A percentile compares a stretch with the other conserved stretches of the same genome.
Evolutionary conservation across 2,797 vertebrate genomes (phyloP).

Genomic region (Tenualosa ilisha): DNA sequence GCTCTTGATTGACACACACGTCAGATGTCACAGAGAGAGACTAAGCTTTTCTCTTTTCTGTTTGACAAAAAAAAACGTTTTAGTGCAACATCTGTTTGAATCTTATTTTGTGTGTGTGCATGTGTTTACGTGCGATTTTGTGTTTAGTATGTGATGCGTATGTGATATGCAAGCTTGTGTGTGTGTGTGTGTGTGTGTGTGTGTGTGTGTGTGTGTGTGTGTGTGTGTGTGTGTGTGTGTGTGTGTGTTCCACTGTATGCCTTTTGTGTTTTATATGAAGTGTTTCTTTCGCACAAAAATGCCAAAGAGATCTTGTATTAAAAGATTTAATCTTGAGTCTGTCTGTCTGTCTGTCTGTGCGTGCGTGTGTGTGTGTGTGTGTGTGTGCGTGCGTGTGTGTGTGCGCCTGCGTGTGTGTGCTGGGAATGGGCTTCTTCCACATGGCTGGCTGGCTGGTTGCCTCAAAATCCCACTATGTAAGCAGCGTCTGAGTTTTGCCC

Average conservation of each 20-base stretch:
- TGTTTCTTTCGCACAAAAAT: not conserved
- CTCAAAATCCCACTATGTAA: too few species aligned
- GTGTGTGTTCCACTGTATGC: not conserved
- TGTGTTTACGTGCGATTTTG: not conserved
- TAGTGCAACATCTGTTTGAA: too few species aligned
- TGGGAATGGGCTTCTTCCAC: too few species aligned
- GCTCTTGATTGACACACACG: too few species aligned
- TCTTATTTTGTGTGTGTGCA: not conserved
- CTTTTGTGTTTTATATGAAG: conserved; percentile 3
- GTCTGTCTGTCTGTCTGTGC: too few species aligned
- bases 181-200: not conserved
- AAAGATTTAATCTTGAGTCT: not conserved
- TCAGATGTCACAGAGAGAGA: too few species aligned
- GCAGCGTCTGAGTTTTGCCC: too few species aligned
- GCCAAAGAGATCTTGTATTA: conserved; percentile 14
- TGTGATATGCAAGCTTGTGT: not conserved
- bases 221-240: not conserved
- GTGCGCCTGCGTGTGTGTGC: too few species aligned
- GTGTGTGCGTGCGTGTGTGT: not conserved
- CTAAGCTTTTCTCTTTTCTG: too few species aligned
- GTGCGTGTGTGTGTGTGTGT: not conserved
- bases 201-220: not conserved
- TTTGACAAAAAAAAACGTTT: too few species aligned
- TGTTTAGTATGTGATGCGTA: not conserved
- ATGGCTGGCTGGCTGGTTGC: too few species aligned